Evolutionary conservation across 2,888 invertebrate species (phyloP), one percentile per base, ranked within the genome.

Genomic region (Lampropteryx suffumata): DNA sequence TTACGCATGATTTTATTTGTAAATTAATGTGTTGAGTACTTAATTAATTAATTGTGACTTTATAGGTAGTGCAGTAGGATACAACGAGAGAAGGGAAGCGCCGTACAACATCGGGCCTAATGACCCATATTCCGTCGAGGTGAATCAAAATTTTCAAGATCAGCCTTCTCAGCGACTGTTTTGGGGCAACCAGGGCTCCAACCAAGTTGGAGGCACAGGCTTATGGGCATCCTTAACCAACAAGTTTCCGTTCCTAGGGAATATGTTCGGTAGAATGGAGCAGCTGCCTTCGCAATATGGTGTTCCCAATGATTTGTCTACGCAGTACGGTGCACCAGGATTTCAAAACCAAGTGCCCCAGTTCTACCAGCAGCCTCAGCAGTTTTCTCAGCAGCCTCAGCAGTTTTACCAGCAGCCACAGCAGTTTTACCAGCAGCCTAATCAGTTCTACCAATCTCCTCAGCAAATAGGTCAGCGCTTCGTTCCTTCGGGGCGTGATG

Each of bases 171-270:
- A 90, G 45, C 69, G 84, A 2, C 66, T 90, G 5, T 89, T 90
- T 62, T 90, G 85, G 82, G 72, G 86, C 26, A 77, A 64, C 53
- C 79, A 81, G 45, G 90, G 90, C 24, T 75, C 73, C 54, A 90
- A 89, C 59, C 85, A 86, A 71, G 90, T 90, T 14, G 90, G 90
- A 21, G 88, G 88, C 14, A 82, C 82, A 3, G 89, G 88, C 36
- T 55, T 77, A 43, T 90, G 90, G 90, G 76, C 82, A 7, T 75
- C 76, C 32, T 62, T 90, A 45, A 87, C 88, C 10, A 88, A 89
- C 61, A 90, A 90, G 56, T 90, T 88, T 61, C 90, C 90, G 0
- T 75, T 89, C 57, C 60, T 90, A 45, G 79, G 78, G 42, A 82
- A 70, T 44, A 86, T 88, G 84, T 90, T 90, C 55, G 89, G 89